These are phyloP conservation scores for Drosophila barbarae DNA, from an alignment of 2,888 invertebrate species.

Conservation along the genomic window DNA sequence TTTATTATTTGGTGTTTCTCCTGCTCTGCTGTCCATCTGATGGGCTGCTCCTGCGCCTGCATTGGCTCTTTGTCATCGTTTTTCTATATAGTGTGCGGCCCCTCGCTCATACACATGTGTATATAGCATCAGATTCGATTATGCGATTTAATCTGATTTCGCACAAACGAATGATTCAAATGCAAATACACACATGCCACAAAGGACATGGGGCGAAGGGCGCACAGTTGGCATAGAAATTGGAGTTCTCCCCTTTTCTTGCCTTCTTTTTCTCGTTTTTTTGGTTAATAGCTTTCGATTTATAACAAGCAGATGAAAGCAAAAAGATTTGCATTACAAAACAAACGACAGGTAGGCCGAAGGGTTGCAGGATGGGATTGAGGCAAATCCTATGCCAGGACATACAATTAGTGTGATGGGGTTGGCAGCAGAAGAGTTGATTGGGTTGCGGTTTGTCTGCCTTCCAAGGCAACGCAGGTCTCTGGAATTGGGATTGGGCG, in stretches of 20 bases:
- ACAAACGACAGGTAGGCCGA: slow-evolving; percentile 62
- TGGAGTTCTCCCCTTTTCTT: slow-evolving; percentile 27
- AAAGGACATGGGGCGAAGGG: slow-evolving; percentile 5
- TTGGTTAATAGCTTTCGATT: slow-evolving; percentile 72
- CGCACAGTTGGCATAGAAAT: slow-evolving; percentile 58
- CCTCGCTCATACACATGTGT: slow-evolving; percentile 31
- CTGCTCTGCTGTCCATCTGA: slow-evolving; percentile 34
- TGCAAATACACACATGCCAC: slow-evolving; percentile 56
- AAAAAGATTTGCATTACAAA: slow-evolving; percentile 73
- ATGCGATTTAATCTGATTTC: slow-evolving; percentile 74
- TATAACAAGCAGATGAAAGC: slow-evolving; percentile 74
- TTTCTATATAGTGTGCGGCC: slow-evolving; percentile 6
- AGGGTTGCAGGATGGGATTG: slow-evolving; percentile 21
- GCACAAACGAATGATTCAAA: slow-evolving; percentile 74
- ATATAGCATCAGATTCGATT: slow-evolving; percentile 69
- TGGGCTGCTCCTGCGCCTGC: slow-evolving; percentile 58
- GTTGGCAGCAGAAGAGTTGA: slow-evolving; percentile 51
- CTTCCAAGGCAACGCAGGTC: slow-evolving; percentile 36
- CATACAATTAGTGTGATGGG: slow-evolving; percentile 50
- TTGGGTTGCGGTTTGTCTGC: slow-evolving; percentile 54
- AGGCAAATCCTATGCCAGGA: slow-evolving; percentile 39
- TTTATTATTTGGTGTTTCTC: neutral
- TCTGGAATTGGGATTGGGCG: neutral
- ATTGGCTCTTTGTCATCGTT: slow-evolving; percentile 71
- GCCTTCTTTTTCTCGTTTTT: slow-evolving; percentile 4